phyloP scores from a whole-genome alignment of 1,140 invertebrate species.

The Heliconius eleuchia region DNA sequence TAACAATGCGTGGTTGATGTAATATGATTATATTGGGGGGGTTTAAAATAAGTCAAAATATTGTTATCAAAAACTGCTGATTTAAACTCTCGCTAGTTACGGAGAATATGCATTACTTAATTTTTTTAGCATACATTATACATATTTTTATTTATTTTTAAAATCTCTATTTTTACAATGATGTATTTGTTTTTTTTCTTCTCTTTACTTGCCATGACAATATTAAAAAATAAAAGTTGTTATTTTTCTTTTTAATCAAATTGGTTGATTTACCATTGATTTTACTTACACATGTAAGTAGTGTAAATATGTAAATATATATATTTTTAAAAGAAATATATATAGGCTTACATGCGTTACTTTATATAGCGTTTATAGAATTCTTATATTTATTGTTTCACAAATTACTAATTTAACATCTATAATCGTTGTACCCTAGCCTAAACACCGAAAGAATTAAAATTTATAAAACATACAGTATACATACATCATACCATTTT shows the following conservation, averaged over 20 bases:
- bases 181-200: not conserved
- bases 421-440: not conserved
- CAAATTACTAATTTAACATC: not conserved
- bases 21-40: too few species aligned
- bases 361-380: not conserved
- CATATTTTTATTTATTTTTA: not conserved
- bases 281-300: not conserved
- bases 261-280: not conserved
- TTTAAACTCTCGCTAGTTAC: too few species aligned
- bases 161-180: not conserved
- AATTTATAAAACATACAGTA: not conserved
- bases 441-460: not conserved
- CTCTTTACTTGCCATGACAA: not conserved
- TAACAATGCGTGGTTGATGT: not conserved
- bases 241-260: not conserved
- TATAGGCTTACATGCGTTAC: not conserved
- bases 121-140: not conserved
- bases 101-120: not conserved
- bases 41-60: not conserved
- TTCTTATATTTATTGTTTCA: not conserved
- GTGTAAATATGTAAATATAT: constrained; percentile 27
- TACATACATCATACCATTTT: not conserved
- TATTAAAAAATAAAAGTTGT: not conserved
- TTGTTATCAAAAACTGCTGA: not conserved
- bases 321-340: not conserved